A percentile compares a stretch with the other conserved stretches of the same genome.
These are phyloP conservation scores for Tachina lurida DNA, from an alignment of 2,888 invertebrate genomes.

Conservation along the genomic window DNA sequence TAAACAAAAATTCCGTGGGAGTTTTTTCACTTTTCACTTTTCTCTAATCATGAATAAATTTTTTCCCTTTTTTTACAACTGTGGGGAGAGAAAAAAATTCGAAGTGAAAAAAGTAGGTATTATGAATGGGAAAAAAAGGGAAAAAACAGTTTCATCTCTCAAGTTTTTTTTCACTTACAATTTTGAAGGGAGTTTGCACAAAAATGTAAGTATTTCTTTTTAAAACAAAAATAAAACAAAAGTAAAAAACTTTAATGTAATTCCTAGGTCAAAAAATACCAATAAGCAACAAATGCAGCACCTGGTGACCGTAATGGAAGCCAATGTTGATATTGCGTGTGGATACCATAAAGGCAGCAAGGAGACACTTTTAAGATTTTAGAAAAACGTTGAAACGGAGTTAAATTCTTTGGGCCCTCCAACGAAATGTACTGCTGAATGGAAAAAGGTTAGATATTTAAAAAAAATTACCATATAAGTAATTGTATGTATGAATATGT, in stretches of 20 bases:
- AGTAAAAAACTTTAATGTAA: not conserved
- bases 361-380: conserved; percentile 23
- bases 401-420: conserved; percentile 36
- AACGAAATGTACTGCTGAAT: conserved; percentile 23
- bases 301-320: conserved; percentile 26
- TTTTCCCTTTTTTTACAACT: not conserved
- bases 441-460: conserved; percentile 27
- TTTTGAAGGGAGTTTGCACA: not conserved
- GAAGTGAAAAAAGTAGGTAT: not conserved
- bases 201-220: not conserved
- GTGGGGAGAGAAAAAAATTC: conserved; percentile 4
- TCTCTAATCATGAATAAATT: not conserved
- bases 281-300: conserved; percentile 39
- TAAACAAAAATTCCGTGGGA: conserved; percentile 14
- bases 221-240: not conserved
- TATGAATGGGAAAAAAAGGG: not conserved
- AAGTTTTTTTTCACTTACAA: not conserved
- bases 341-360: conserved; percentile 41
- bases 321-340: conserved; percentile 34
- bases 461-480: not conserved
- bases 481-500: not conserved
- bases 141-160: not conserved
- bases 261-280: conserved; percentile 28
- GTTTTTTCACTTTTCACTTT: conserved; percentile 10
- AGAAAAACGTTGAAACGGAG: not conserved